Evolutionary conservation across 2,888 invertebrate genomes (phyloP).

Genomic region (Eumerus sabulonum): DNA sequence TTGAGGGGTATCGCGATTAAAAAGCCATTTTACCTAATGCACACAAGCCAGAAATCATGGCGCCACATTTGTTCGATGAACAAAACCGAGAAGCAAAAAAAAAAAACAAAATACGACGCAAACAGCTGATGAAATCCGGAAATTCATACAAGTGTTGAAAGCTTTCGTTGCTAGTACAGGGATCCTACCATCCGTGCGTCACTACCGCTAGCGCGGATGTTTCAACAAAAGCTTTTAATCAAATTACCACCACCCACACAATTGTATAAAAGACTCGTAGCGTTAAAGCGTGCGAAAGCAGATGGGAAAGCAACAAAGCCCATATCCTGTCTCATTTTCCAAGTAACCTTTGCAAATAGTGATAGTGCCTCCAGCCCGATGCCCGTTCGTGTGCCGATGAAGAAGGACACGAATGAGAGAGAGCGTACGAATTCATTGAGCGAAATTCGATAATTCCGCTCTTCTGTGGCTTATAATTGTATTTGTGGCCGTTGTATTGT

Average conservation of each 20-base stretch:
- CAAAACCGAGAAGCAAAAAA: neutral
- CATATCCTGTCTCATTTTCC: slow-evolving; percentile 24
- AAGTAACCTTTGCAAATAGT: neutral
- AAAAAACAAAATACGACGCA: neutral
- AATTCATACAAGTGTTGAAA: slow-evolving; percentile 63
- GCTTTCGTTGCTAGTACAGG: slow-evolving; percentile 25
- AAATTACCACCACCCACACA: slow-evolving; percentile 46
- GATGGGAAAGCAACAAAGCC: slow-evolving; percentile 39
- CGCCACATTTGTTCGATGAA: slow-evolving; percentile 19
- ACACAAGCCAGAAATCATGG: neutral
- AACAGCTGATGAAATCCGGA: slow-evolving; percentile 62
- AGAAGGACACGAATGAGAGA: slow-evolving; percentile 4
- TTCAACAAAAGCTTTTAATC: slow-evolving; percentile 56
- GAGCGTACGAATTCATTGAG: slow-evolving; percentile 25
- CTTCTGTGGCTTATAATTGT: slow-evolving; percentile 41
- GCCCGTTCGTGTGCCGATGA: slow-evolving; percentile 6
- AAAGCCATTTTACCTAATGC: slow-evolving; percentile 5
- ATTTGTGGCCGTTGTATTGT: slow-evolving; percentile 41
- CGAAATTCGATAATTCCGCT: slow-evolving; percentile 36
- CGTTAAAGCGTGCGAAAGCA: slow-evolving; percentile 17
- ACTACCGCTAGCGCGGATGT: slow-evolving; percentile 10
- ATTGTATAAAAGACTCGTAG: slow-evolving; percentile 10
- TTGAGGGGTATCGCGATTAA: slow-evolving; percentile 16
- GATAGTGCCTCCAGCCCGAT: neutral
- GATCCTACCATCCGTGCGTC: slow-evolving; percentile 20